These are phyloP conservation scores for Eugnorisma glareosa DNA, from an alignment of 2,888 invertebrate species.

Conservation along the genomic window DNA sequence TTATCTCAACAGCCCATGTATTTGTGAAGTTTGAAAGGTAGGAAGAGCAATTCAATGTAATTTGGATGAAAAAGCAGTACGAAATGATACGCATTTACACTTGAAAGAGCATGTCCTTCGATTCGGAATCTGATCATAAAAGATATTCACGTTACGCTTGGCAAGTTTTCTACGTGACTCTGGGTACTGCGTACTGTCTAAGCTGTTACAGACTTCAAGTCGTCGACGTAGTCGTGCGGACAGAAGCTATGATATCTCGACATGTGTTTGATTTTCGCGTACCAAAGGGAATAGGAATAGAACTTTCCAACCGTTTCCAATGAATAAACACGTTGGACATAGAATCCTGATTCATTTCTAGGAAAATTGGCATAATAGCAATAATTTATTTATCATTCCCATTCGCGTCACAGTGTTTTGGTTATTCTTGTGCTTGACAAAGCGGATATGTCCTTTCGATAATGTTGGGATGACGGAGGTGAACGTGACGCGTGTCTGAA, in stretches of 20 bases:
- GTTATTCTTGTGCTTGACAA: constrained; percentile 44
- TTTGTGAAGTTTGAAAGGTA: constrained; percentile 23
- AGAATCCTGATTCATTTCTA: constrained; percentile 32
- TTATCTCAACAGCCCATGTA: constrained; percentile 3
- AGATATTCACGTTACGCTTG: constrained; percentile 64
- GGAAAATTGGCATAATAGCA: constrained; percentile 43
- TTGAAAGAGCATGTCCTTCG: constrained; percentile 60
- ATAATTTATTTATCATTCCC: constrained; percentile 45
- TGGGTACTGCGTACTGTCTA: constrained; percentile 38
- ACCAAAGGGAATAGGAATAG: constrained; percentile 45
- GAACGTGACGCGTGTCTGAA: constrained; percentile 70
- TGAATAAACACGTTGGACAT: constrained; percentile 27
- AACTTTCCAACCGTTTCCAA: constrained; percentile 26
- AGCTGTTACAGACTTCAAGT: constrained; percentile 37
- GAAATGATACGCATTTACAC: constrained; percentile 49
- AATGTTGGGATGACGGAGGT: constrained; percentile 53
- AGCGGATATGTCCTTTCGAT: constrained; percentile 63
- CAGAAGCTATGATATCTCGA: constrained; percentile 35
- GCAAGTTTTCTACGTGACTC: constrained; percentile 63
- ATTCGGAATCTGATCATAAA: constrained; percentile 54
- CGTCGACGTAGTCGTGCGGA: constrained; percentile 41
- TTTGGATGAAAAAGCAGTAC: constrained; percentile 46
- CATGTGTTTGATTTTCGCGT: constrained; percentile 35
- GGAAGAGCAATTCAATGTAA: constrained; percentile 23
- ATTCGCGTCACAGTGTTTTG: constrained; percentile 51